Percentiles rank a stretch among this genome's conserved stretches.
Conservation (phyloP, 2,113 vertebrate species). For the Orcinus orca region DNA sequence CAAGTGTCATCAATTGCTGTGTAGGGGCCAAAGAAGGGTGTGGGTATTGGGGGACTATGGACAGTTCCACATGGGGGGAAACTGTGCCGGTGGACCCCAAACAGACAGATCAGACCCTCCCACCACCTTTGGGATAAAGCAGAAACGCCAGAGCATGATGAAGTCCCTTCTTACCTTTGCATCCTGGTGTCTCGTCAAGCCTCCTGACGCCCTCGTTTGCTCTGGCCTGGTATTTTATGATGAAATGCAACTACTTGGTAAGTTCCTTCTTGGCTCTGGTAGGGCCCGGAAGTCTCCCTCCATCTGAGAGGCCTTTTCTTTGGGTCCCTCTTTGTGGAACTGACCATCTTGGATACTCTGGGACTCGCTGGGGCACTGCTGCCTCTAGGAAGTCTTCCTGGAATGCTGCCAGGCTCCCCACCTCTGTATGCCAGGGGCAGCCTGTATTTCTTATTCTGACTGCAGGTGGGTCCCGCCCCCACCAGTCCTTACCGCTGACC, state of each 20-base stretch:
- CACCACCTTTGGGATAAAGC: background rate
- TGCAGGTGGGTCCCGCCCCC: no score
- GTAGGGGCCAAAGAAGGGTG: background rate
- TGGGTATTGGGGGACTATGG: background rate
- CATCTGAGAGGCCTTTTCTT: background rate
- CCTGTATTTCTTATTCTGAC: background rate
- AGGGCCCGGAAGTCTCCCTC: background rate
- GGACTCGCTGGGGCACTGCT: background rate
- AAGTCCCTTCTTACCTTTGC: no score
- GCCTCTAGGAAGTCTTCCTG: background rate
- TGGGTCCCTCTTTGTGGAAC: background rate
- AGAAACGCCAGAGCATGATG: background rate
- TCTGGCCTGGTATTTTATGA: background rate
- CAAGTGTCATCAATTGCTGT: background rate
- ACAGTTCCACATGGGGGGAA: background rate
- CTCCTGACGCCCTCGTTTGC: fast-evolving
- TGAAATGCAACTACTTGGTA: background rate
- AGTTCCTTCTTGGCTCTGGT: background rate
- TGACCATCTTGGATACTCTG: background rate
- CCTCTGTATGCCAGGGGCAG: fast-evolving
- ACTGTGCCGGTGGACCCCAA: fast-evolving
- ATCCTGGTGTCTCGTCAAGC: background rate
- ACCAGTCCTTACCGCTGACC: background rate
- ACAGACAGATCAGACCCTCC: fast-evolving
- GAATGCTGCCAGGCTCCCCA: background rate